phyloP scores from a whole-genome alignment of 2,797 vertebrate genomes.

The Oophaga sylvatica region DNA sequence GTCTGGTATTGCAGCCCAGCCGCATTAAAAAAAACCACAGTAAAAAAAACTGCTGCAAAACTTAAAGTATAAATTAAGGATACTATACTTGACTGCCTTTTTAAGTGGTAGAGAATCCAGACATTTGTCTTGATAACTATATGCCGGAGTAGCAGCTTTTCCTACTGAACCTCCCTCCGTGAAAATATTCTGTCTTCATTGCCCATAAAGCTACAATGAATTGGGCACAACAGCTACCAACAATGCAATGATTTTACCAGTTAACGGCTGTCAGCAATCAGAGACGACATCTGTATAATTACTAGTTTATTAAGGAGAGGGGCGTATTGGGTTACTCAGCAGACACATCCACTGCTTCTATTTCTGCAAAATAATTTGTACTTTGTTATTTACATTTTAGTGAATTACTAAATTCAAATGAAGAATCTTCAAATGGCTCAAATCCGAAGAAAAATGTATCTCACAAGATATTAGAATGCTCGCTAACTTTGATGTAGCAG shows the following conservation, averaged over 20 bases:
- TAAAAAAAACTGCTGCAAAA: too few relatives aligned
- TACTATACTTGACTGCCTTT: background rate
- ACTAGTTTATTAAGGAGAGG: conserved; percentile 28
- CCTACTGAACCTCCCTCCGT: background rate
- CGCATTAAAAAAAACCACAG: too few relatives aligned
- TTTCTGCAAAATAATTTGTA: conserved; percentile 40
- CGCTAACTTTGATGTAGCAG: background rate
- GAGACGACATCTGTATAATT: conserved; percentile 31
- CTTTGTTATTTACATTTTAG: conserved; percentile 15
- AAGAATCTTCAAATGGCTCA: conserved; percentile 28
- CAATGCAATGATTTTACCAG: background rate
- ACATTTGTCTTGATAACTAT: background rate
- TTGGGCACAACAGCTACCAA: background rate
- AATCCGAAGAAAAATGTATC: background rate
- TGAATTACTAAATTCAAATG: conserved; percentile 38
- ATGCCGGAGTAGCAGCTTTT: background rate
- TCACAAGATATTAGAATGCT: background rate
- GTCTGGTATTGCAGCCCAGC: too few relatives aligned
- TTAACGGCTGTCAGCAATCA: background rate
- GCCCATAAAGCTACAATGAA: background rate
- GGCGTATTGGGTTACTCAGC: conserved; percentile 13
- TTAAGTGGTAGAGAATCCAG: background rate
- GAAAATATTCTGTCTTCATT: conserved; percentile 1
- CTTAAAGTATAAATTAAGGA: too few relatives aligned
- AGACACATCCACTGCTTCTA: conserved; percentile 29